These are phyloP conservation scores for Bombus balteatus DNA, from an alignment of 1,140 invertebrate genomes.

Conservation along the genomic window DNA sequence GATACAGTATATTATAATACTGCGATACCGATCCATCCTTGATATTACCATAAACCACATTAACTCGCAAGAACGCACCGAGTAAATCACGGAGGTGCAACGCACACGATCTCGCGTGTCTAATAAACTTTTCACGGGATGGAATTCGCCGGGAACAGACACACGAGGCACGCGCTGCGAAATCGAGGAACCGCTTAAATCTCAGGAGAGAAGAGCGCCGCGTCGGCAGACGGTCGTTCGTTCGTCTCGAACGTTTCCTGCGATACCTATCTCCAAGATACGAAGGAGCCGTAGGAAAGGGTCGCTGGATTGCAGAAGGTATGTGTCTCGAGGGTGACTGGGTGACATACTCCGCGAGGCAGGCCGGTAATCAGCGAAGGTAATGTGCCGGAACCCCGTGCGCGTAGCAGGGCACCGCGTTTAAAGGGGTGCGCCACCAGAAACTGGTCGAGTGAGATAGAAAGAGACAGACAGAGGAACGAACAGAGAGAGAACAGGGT, in stretches of 20 bases:
- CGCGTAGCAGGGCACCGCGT: slow-evolving; percentile 61
- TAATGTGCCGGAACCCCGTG: slow-evolving; percentile 79
- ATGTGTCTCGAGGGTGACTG: slow-evolving; percentile 75
- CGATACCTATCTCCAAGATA: slow-evolving; percentile 37
- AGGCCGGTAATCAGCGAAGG: slow-evolving; percentile 80
- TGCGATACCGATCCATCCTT: not conserved
- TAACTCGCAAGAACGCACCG: not conserved
- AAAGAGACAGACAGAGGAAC: not conserved
- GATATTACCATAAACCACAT: not conserved
- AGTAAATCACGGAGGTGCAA: not conserved
- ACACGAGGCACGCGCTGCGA: not conserved
- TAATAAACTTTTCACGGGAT: slow-evolving; percentile 6
- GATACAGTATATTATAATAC: not conserved
- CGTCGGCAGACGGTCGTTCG: not conserved
- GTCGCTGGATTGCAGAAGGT: slow-evolving; percentile 65
- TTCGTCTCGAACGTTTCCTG: slow-evolving; percentile 42
- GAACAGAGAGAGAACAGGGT: not conserved
- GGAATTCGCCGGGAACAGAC: slow-evolving; percentile 1
- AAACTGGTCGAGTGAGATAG: slow-evolving; percentile 11
- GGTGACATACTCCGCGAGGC: slow-evolving; percentile 78
- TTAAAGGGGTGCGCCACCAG: slow-evolving; percentile 64
- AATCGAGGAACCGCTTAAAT: slow-evolving; percentile 18
- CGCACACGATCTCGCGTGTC: not conserved
- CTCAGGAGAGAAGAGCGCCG: slow-evolving; percentile 9
- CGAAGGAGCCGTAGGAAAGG: slow-evolving; percentile 28